These are phyloP conservation scores for Conistra vaccinii DNA, from an alignment of 2,888 invertebrate species.

Conservation along the genomic window DNA sequence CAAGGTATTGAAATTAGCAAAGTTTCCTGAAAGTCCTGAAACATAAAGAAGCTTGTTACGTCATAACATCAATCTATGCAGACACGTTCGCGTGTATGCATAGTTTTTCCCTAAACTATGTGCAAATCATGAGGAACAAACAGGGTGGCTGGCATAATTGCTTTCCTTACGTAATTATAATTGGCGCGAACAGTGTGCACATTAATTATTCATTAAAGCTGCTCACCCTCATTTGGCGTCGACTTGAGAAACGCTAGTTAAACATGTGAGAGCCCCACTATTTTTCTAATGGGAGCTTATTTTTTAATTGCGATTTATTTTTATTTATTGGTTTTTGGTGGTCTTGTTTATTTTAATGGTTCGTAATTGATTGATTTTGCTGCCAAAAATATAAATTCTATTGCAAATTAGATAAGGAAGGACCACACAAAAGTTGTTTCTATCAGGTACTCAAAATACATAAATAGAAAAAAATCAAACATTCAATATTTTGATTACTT, in stretches of 20 bases:
- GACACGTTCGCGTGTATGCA: conserved; percentile 58
- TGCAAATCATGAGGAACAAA: conserved; percentile 66
- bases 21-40: no score
- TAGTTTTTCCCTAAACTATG: conserved; percentile 68
- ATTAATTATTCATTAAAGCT: conserved; percentile 89
- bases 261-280: conserved; percentile 80
- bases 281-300: conserved; percentile 79
- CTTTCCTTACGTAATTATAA: conserved; percentile 88
- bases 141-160: conserved; percentile 76
- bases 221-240: conserved; percentile 83
- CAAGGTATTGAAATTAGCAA: background rate
- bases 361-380: background rate
- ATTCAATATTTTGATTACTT: background rate
- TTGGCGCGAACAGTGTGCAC: conserved; percentile 86
- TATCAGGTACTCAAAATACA: background rate
- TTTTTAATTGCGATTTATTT: conserved; percentile 76
- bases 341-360: background rate
- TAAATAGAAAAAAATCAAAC: background rate
- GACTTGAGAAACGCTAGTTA: conserved; percentile 87
- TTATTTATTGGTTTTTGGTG: conserved; percentile 29
- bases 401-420: background rate
- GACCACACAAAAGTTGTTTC: background rate
- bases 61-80: conserved; percentile 27
- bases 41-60: conserved; percentile 5
- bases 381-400: background rate